Base-by-base conservation (phyloP, 2,888 invertebrate genomes). In the Drosophila stalkeri region DNA sequence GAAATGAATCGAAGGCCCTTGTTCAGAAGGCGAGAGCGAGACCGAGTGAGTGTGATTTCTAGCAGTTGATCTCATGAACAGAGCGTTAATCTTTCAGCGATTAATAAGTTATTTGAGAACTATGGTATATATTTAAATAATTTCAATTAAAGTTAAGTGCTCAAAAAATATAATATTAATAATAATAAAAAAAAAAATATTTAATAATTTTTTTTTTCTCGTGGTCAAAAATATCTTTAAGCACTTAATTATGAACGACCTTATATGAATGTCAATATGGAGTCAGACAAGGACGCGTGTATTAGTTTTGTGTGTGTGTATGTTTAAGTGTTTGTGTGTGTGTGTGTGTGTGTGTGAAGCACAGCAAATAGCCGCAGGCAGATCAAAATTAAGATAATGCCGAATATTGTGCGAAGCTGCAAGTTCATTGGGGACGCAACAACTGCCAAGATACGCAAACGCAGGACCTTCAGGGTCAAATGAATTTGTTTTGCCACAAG, bases 401-500 rank as follows among this genome's bases (percentile, higher is more conserved):
- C 66, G 35, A 56, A 56, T 43, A 75, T 57, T 62, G 64, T 62
- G 55, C 39, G 23, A 33, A 55, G 62, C 55, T 43, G 43, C 64
- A 63, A 72, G 73, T 69, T 68, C 60, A 57, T 39, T 41, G 54
- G 54, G 52, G 51, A 35, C 44, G 61, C 31, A 52, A 65, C 54
- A 62, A 62, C 51, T 49, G 59, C 49, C 35, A 56, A 44, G 55
- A 55, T 23, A 43, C 41, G 47, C 41, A n/a, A 11, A 11, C 39
- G 44, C 63, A 62, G 69, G 59, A 64, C 59, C 70, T 77, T 74
- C 70, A 77, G 75, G 78, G 77, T 77, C 78, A 74, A 74, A 77
- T 51, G 77, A 65, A 68, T 68, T 64, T 59, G 54, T 44, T 41
- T 39, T 37, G 74, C 74, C 55, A 64, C 73, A 73, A 59, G 44